Evolutionary conservation across 2,113 vertebrate species (phyloP), one percentile per base, ranked within the genome.

Genomic region (Sciurus niger): DNA sequence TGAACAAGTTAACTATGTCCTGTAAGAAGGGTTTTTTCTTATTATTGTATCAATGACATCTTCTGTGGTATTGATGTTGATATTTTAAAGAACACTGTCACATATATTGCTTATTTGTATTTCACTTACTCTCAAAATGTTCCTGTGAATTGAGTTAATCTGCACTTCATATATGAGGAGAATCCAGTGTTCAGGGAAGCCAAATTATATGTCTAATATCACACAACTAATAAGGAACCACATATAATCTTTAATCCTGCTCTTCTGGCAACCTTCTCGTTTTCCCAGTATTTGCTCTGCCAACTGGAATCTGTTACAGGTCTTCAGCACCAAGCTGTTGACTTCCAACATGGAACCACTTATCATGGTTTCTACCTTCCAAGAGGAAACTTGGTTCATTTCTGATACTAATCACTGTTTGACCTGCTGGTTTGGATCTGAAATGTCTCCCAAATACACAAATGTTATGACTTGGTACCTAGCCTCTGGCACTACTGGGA

Each of bases 101-200:
- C 8, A 55, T 8, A n/a, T 30, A 85, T 43, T 89, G 40, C 40
- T 84, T 84, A 70, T 60, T 80, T 89, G 78, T 92, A 72, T 77
- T 85, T 8, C 37, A 78, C 77, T 83, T 65, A 87, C 92, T 92
- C 17, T 74, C 70, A 77, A 92, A 87, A 65, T 37, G 34, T 14
- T 1, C 32, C 37, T 68, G 4, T 37, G 60, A 89, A 67, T 90
- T 77, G 58, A 4, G 53, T 68, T 89, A 89, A 58, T 17, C 4
- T 68, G 60, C 11, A 89, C 51, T 83, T 80, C 30, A 93, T 37
- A 83, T 43, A 67, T 43, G 48, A 65, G 37, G 53, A 79, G 43
- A 93, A 95, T 53, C 30, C 40, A 48, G 34, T 74, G 14, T 8
- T 84, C 58, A 8, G 20, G 14, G 43, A 85, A 32, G 46, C 53